Base-by-base conservation (phyloP, 2,888 invertebrate species). In the Sminthurinus aureus region DNA sequence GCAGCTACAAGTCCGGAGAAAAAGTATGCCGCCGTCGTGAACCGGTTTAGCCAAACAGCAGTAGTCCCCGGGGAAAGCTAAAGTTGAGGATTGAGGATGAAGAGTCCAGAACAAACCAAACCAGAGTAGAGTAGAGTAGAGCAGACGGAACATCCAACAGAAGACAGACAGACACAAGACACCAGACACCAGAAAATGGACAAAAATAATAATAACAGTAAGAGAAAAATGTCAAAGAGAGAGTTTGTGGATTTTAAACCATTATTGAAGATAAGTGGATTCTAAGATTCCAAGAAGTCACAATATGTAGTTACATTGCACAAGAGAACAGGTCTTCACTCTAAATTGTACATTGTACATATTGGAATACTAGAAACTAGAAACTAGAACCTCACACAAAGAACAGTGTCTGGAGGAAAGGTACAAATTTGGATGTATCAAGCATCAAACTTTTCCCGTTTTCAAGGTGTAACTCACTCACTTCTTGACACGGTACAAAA, bases 1-100 rank as follows among this genome's bases (percentile, higher is more conserved):
- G 79, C 64, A 9, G 64, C 66, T 18, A 38, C 24, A 24, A 79
- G 67, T 66, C 79, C 79, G 18, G 79, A 20, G 0, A 79, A 52
- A 79, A 69, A 79, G 79, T 69, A 69, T n/a, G 69, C 18, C n/a
- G 66, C 79, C n/a, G 71, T n/a, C 69, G 79, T 79, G 20, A 69
- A 38, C 22, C 69, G 67, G 50, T 66, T 69, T 69, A 79, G n/a
- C 79, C 67, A 50, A n/a, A 50, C 38, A 4, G 79, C 38, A 13
- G 22, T 38, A 8, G 67, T 38, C 69, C 50, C 51, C 38, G 6
- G 79, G 67, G 79, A 69, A 67, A 79, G 24, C 69, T 69, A 51
- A 24, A 79, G 67, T 18, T 24, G 18, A 26, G 38, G 26, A 50
- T 38, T 38, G 38, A 50, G 64, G 3, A 9, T 64, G 15, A 12